Evolutionary conservation across 2,888 invertebrate genomes (phyloP).

Genomic region (Lepidocyrtinus sp.): DNA sequence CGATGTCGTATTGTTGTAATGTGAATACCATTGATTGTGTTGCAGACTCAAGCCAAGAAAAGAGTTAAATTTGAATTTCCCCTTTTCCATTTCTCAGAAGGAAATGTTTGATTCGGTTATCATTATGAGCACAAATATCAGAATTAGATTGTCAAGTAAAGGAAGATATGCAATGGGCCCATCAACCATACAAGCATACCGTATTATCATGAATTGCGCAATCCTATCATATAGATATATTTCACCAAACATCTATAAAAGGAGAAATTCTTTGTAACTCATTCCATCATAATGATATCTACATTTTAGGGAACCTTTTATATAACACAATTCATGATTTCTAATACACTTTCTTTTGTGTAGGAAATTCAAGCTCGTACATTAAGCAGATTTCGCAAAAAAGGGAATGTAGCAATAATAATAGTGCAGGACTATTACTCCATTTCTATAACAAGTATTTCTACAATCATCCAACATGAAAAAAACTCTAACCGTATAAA

Average conservation of each 20-base stretch:
- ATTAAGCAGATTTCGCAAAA: conserved; percentile 46
- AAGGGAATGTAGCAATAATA: conserved; percentile 6
- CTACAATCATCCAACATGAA: not conserved
- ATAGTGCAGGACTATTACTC: not conserved
- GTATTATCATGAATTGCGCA: not conserved
- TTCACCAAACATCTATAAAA: not conserved
- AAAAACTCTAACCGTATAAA: not conserved
- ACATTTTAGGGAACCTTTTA: not conserved
- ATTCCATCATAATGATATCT: not conserved
- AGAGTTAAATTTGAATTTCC: not conserved
- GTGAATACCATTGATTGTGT: not conserved
- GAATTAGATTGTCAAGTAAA: not conserved
- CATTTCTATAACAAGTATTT: not conserved
- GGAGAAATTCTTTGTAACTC: not conserved
- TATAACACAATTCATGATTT: not conserved
- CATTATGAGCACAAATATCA: not conserved
- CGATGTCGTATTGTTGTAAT: not conserved
- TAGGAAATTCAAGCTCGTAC: conserved; percentile 8
- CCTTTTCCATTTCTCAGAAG: conserved; percentile 5
- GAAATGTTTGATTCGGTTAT: conserved; percentile 15
- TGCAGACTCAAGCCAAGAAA: not conserved
- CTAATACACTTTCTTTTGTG: not conserved
- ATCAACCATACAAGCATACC: too few relatives aligned
- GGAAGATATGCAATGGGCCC: not conserved
- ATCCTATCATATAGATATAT: not conserved